phyloP scores from a whole-genome alignment of 2,888 invertebrate species.

The Lepas anatifera region DNA sequence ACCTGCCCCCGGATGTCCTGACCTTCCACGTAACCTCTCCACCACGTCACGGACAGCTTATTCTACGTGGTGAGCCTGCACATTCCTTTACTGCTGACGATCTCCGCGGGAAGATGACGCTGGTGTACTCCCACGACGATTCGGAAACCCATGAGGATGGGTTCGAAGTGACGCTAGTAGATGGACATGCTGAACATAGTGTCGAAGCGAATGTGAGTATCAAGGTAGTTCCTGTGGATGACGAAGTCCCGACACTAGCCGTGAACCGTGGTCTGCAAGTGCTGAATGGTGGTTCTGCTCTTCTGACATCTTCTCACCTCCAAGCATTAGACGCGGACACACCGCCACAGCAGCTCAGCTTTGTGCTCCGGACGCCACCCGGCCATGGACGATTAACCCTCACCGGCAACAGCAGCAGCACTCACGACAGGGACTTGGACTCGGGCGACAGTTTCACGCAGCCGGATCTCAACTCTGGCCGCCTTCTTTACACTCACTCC shows the following conservation, averaged over 20 bases:
- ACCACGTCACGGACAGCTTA: slow-evolving; percentile 30
- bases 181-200: slow-evolving; percentile 27
- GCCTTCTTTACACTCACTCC: slow-evolving; percentile 32
- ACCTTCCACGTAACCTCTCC: slow-evolving; percentile 25
- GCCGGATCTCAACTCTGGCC: slow-evolving; percentile 31
- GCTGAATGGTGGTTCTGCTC: slow-evolving; percentile 30
- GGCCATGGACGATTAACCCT: slow-evolving; percentile 30
- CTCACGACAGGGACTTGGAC: slow-evolving; percentile 26
- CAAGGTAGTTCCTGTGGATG: slow-evolving; percentile 33
- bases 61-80: slow-evolving; percentile 25
- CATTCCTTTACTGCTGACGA: slow-evolving; percentile 31
- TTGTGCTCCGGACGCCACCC: slow-evolving; percentile 31
- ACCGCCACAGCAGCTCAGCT: slow-evolving; percentile 30
- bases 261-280: slow-evolving; percentile 34
- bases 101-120: slow-evolving; percentile 29
- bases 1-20: slow-evolving; percentile 30
- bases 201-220: slow-evolving; percentile 31
- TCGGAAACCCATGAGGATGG: slow-evolving; percentile 32
- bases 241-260: slow-evolving; percentile 33
- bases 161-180: slow-evolving; percentile 29
- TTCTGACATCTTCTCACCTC: slow-evolving; percentile 16
- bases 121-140: slow-evolving; percentile 33
- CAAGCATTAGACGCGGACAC: slow-evolving; percentile 15
- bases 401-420: background rate
- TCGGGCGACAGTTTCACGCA: slow-evolving; percentile 33